Percentiles rank a stretch among this genome's conserved stretches.
Conservation (phyloP, 2,888 invertebrate species). For the Cephus runcator region DNA sequence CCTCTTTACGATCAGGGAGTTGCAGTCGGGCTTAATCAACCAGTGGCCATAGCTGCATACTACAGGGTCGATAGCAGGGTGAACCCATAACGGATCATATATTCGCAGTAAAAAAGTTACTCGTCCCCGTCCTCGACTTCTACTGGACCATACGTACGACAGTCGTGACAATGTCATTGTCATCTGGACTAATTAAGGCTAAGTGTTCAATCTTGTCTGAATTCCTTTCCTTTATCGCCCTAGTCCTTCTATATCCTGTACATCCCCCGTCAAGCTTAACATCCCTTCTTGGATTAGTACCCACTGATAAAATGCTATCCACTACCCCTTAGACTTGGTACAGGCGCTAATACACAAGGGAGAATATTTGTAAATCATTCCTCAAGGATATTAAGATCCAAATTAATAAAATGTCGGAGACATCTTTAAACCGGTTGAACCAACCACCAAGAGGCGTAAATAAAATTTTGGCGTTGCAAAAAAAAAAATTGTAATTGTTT, state of each 20-base stretch:
- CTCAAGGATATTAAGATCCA: not conserved
- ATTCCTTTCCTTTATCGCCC: not conserved
- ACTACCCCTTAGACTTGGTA: not conserved
- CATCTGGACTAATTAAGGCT: not conserved
- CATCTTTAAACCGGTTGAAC: not conserved
- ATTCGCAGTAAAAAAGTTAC: conserved; percentile 9
- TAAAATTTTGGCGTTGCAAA: not conserved
- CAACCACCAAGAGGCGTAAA: accelerated
- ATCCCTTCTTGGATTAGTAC: not conserved
- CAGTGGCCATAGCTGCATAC: not conserved
- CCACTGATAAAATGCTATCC: not conserved
- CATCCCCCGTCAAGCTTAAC: not conserved
- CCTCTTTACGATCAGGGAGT: not conserved
- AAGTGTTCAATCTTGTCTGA: not conserved
- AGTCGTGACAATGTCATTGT: not conserved
- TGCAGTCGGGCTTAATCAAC: not conserved
- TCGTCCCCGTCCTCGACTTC: not conserved
- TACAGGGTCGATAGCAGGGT: not conserved
- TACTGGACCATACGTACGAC: not conserved
- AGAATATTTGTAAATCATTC: not conserved
- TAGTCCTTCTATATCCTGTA: not conserved
- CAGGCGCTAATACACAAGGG: not conserved
- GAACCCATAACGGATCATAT: conserved; percentile 6
- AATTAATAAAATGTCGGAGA: not conserved
- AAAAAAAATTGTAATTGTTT: too few relatives aligned